Conservation (phyloP, 2,888 invertebrate genomes). For the Ophraella communa region DNA sequence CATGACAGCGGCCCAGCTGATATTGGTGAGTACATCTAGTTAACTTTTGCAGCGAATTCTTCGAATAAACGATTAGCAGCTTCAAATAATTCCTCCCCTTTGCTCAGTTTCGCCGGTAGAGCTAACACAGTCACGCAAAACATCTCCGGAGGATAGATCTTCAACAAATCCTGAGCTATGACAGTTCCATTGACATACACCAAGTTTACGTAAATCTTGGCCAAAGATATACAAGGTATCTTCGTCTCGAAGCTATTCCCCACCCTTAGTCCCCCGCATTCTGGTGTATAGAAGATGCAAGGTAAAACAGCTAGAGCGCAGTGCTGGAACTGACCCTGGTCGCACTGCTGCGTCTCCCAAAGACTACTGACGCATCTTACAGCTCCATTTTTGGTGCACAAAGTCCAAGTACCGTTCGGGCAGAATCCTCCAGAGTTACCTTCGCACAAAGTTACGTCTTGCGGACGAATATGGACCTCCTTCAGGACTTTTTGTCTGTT, state of each 20-base stretch:
- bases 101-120: conserved; percentile 1
- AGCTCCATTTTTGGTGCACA: conserved; percentile 20
- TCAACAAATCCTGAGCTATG: conserved; percentile 11
- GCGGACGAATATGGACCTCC: conserved; percentile 7
- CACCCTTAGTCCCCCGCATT: background rate
- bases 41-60: conserved; percentile 5
- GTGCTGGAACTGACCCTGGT: background rate
- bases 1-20: conserved; percentile 67
- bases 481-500: conserved; percentile 4
- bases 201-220: conserved; percentile 10
- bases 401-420: conserved; percentile 3
- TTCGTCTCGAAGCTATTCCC: background rate
- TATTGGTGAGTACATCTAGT: conserved; percentile 62
- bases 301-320: conserved; percentile 3
- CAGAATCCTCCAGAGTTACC: conserved; percentile 1
- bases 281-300: conserved; percentile 5
- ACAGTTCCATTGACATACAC: conserved; percentile 5
- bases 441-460: conserved; percentile 18
- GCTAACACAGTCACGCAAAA: conserved; percentile 20
- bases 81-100: conserved; percentile 11
- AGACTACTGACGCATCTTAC: conserved; percentile 16
- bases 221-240: conserved; percentile 9
- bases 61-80: background rate
- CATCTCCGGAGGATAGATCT: conserved; percentile 11
- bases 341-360: conserved; percentile 7